Base-by-base conservation (phyloP, 2,797 vertebrate genomes). In the Mycteria americana region DNA sequence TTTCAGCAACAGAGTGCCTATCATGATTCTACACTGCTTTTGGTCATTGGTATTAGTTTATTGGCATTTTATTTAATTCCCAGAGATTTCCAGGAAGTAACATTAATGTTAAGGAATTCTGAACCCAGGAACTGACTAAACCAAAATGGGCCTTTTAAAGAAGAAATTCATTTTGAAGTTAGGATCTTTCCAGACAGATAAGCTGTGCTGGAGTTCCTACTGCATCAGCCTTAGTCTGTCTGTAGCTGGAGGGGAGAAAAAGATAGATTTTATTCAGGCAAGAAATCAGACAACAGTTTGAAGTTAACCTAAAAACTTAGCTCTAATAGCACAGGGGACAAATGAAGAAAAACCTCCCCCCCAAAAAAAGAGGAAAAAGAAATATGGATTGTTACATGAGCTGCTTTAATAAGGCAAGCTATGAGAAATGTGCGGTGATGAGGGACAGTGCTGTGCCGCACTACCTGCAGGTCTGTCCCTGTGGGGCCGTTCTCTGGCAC, bases 391-490 rank as follows among this genome's bases (percentile, higher is more conserved):
- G 35, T 74, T 57, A 46, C 18, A 18, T 1, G 6, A 77, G 18
- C 48, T 60, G 15, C 45, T 82, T 74, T 72, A 78, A 67, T 35
- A 30, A 77, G 63, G 63, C 23, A 70, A 57, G 25, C 56, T 50
- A 69, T 0, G 0, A 56, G 81, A 70, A 70, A 30, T 10, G 56
- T 14, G 45, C 18, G 37, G 45, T 2, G 5, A 25, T 0, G 21
- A 79, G 63, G 46, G n/a, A 9, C 5, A 6, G 43, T 4, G 35
- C 41, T 94, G 54, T 57, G 43, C 85, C 57, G 37, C 4, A 3
- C 51, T 69, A 15, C 79, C 72, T 63, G 63, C 63, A 65, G 23
- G 6, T 63, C 70, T 76, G n/a, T 82, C 74, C 31, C 57, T 8
- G 2, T 37, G 50, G 65, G 69, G n/a, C 63, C 10, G 1, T 48